Base-by-base conservation (phyloP, 2,888 invertebrate species). In the Leptopilina syphax region DNA sequence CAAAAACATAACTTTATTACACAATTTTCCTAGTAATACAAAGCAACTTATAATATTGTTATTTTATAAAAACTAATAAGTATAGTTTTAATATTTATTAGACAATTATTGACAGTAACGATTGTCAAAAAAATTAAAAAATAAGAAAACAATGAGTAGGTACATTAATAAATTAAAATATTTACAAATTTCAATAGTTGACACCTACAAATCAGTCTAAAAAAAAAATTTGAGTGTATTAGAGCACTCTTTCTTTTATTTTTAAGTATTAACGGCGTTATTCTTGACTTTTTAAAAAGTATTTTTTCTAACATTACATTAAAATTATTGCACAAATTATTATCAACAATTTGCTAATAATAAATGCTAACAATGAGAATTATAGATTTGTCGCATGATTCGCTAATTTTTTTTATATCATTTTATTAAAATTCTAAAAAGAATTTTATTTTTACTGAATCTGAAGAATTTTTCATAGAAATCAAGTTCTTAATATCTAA, bases 161-260 rank as follows among this genome's bases (percentile, higher is more conserved):
- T 63, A 24, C 24, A 63, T 63, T 63, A 63, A 63, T 63, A 63
- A 63, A 63, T 63, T 63, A 63, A 63, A 63, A 24, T 63, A 63
- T 63, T 63, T 63, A 63, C 63, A 63, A 63, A 24, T 63, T 63
- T 63, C 63, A 63, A 63, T 63, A 63, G 63, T 63, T 63, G 63
- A n/a, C 63, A 63, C 63, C 63, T 63, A 63, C 50, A 24, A 63
- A 63, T 63, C 63, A 63, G 63, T 63, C 63, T 63, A 63, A 63
- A 24, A 63, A 63, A 63, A 50, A 10, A 34, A 3, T 34, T 63
- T 8, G 63, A 63, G 63, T 18, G 24, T 24, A 63, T 63, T 63
- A 63, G 24, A 60, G 1, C 9, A 63, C 63, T 24, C 63, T 24
- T 24, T 18, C 18, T 24, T 63, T 24, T 18, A 44, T 24, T 63